Percentiles rank a stretch among this genome's conserved stretches.
These are phyloP conservation scores for Pseudolaguvia tuberculata DNA, from an alignment of 2,113 vertebrate species.

Conservation along the genomic window DNA sequence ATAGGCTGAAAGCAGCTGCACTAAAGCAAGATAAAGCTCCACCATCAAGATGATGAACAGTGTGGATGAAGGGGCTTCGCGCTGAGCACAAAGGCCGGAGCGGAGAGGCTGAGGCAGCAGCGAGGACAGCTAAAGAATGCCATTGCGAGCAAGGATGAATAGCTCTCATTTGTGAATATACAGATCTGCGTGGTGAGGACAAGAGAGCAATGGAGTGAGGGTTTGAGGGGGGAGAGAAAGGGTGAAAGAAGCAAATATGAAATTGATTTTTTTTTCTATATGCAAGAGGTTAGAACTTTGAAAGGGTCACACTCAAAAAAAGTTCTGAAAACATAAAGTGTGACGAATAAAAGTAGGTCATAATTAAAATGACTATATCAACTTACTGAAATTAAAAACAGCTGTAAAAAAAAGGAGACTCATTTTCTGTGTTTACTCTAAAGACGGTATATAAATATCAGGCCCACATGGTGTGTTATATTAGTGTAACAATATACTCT, in stretches of 20 bases:
- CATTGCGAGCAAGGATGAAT: constrained; percentile 77
- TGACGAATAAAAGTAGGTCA: constrained; percentile 52
- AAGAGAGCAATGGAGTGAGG: constrained; percentile 18
- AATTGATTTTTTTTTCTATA: not conserved
- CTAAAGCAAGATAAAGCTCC: constrained; percentile 85
- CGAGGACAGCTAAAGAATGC: constrained; percentile 83
- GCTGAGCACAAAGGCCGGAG: constrained; percentile 85
- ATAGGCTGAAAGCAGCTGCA: constrained; percentile 85
- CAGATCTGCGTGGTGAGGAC: constrained; percentile 71
- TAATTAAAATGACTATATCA: constrained; percentile 41
- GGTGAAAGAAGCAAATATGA: constrained; percentile 23
- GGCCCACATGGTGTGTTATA: constrained; percentile 21
- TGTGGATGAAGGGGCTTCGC: constrained; percentile 85
- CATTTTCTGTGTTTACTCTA: constrained; percentile 67
- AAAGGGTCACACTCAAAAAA: constrained; percentile 60
- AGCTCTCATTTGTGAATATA: constrained; percentile 91
- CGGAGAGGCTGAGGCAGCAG: constrained; percentile 76
- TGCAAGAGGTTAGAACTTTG: not conserved
- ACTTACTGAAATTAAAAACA: constrained; percentile 65
- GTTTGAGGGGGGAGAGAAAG: constrained; percentile 18
- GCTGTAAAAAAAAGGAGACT: constrained; percentile 83
- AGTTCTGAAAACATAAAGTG: constrained; percentile 84
- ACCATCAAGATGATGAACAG: constrained; percentile 93
- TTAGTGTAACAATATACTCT: constrained; percentile 30
- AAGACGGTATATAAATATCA: constrained; percentile 10